Conservation (phyloP, 2,113 vertebrate species). For the Stegastes partitus region DNA sequence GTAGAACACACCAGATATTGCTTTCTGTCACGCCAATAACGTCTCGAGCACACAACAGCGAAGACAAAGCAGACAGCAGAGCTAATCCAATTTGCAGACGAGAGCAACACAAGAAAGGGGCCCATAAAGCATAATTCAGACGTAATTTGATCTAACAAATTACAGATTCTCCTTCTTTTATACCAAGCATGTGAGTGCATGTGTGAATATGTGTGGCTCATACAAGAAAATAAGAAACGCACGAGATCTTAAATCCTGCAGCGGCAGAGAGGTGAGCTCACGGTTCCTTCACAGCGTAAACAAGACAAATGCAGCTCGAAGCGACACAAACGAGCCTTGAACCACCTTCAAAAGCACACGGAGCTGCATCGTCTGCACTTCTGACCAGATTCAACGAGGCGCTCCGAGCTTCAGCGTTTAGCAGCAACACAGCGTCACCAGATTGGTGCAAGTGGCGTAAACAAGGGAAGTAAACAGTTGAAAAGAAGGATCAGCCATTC, state of each 20-base stretch:
- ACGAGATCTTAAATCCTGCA: constrained; percentile 5
- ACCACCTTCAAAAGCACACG: not conserved
- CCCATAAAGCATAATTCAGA: constrained; percentile 52
- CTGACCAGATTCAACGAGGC: not conserved
- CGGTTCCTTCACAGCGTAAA: constrained; percentile 22
- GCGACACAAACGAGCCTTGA: constrained; percentile 3
- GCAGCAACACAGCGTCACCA: not conserved
- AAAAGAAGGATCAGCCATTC: too few species aligned
- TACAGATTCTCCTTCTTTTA: constrained; percentile 38
- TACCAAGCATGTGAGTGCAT: constrained; percentile 1
- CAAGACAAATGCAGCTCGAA: constrained; percentile 2
- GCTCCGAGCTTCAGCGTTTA: not conserved
- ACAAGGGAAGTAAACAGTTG: too few species aligned
- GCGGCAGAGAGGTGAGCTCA: not conserved
- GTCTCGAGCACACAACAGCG: constrained; percentile 21
- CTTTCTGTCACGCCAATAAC: constrained; percentile 53
- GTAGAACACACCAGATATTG: constrained; percentile 50
- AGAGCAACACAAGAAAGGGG: constrained; percentile 46
- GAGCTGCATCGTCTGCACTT: not conserved
- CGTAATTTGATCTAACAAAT: constrained; percentile 64
- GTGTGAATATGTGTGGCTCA: not conserved
- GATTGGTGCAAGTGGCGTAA: too few species aligned
- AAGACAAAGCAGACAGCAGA: constrained; percentile 43
- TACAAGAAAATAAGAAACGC: constrained; percentile 13
- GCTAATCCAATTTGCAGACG: constrained; percentile 55